These are phyloP conservation scores for Cygnus buccinator DNA, from an alignment of 2,113 vertebrate species.

Conservation along the genomic window DNA sequence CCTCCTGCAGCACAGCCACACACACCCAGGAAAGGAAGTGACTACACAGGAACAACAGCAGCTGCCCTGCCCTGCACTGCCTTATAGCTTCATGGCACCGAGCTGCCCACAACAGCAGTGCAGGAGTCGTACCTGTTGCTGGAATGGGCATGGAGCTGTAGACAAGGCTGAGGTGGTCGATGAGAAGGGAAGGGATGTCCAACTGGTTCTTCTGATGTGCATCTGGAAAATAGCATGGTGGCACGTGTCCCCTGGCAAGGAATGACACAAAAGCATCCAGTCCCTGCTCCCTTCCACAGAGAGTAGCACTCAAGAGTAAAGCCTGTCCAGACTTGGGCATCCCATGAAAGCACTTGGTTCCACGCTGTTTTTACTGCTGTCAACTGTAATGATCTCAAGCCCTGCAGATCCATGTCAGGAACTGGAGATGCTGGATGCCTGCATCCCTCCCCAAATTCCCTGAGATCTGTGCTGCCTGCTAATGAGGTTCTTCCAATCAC, in stretches of 20 bases:
- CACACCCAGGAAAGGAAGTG: neutral
- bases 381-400: neutral
- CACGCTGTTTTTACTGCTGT: fast-evolving
- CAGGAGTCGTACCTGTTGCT: neutral
- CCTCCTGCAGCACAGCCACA: neutral
- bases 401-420: neutral
- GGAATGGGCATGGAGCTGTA: neutral
- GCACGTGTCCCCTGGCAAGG: neutral
- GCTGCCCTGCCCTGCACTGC: neutral
- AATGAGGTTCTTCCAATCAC: neutral
- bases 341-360: neutral
- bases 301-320: neutral
- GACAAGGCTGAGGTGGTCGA: neutral
- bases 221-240: neutral
- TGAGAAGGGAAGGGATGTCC: neutral
- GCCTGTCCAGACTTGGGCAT: neutral
- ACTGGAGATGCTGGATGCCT: neutral
- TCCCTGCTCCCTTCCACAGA: neutral
- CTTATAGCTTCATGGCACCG: neutral
- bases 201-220: fast-evolving
- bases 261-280: neutral
- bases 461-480: neutral
- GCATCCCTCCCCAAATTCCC: neutral
- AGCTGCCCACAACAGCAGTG: neutral
- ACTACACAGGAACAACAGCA: neutral